Evolutionary conservation across 2,888 invertebrate species (phyloP).

Genomic region (Pollenia angustigena): DNA sequence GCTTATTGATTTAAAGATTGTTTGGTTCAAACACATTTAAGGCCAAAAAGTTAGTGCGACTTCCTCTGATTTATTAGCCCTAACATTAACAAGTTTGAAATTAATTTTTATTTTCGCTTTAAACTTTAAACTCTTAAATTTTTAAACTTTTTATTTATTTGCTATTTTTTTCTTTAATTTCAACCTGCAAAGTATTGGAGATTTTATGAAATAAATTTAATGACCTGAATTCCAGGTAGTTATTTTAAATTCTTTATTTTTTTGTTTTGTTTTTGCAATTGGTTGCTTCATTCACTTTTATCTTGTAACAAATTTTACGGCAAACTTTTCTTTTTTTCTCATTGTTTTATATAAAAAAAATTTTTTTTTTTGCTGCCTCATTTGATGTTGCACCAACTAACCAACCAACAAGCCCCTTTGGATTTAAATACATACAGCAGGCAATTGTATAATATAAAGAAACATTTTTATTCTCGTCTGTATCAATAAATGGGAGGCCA

Average conservation of each 20-base stretch:
- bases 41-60: no score
- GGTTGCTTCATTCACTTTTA: constrained; percentile 61
- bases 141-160: constrained; percentile 9
- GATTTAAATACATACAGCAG: constrained; percentile 43
- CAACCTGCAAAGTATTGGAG: neutral
- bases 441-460: constrained; percentile 35
- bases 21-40: no score
- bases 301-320: constrained; percentile 58
- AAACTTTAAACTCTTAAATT: neutral
- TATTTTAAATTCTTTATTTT: constrained; percentile 25
- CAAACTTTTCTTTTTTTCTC: constrained; percentile 13
- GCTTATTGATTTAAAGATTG: no score
- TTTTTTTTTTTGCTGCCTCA: constrained; percentile 26
- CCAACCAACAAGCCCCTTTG: constrained; percentile 27
- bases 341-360: neutral
- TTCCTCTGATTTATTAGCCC: no score
- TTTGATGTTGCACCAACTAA: constrained; percentile 39
- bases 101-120: neutral
- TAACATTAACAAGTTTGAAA: no score
- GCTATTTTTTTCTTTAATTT: neutral
- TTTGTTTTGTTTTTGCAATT: constrained; percentile 8
- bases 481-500: neutral
- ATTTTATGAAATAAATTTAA: constrained; percentile 45
- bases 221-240: constrained; percentile 54
- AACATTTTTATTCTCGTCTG: constrained; percentile 39